Base-by-base conservation (phyloP, 2,888 invertebrate species). In the Apoda limacodes region DNA sequence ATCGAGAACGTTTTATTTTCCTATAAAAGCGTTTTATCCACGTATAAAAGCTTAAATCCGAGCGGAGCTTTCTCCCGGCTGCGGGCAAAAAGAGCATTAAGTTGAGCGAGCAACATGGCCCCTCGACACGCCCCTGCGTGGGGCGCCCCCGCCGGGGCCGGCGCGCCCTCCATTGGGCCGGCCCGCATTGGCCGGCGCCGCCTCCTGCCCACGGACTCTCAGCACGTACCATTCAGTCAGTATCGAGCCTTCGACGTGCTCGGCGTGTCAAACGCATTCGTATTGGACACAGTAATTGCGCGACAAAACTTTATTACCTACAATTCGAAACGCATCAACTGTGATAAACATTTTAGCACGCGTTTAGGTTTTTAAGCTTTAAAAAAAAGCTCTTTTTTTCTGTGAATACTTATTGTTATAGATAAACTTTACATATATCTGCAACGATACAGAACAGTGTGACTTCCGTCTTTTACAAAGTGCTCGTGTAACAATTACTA, bases 11-110 rank as follows among this genome's bases (percentile, higher is more conserved):
- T 69, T 78, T 78, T 76, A 78, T 78, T 70, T 74, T 74, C 66
- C 71, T 64, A 75, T 80, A 75, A 78, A 76, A 76, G 75, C 78
- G 74, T 74, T 78, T 78, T 74, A 78, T 76, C 71, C 74, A 74
- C 75, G 71, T 72, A 75, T 76, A 78, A 78, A 78, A 78, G 76
- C 78, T 78, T 72, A 76, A 76, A 78, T 78, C 78, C 74, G 69
- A 67, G 67, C 64, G 60, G 71, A 75, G 76, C 78, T 78, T 76
- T 78, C 76, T 71, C 75, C 62, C 62, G 62, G 66, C 62, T 66
- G 64, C 65, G 59, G 60, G 67, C 74, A 78, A 78, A 78, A 76
- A 74, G 75, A 68, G 71, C 75, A 71, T 72, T 17, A 17, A 6
- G 75, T 63, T 51, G 59, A 59, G 60, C 57, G 50, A 64, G 72